These are phyloP conservation scores for Ceyx melanurus DNA, from an alignment of 2,113 vertebrate genomes.

Conservation along the genomic window DNA sequence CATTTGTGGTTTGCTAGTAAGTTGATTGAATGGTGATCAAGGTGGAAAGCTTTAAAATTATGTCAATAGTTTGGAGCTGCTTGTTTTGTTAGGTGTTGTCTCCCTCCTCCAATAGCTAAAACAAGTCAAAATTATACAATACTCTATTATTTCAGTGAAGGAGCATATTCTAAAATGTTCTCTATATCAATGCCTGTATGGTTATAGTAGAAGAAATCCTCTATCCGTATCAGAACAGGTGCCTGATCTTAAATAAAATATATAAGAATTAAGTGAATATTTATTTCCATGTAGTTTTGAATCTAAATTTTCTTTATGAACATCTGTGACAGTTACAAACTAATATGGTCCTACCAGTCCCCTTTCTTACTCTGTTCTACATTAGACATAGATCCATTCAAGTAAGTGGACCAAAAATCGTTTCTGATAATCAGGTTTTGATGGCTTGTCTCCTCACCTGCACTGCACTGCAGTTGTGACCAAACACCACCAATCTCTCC, in stretches of 20 bases:
- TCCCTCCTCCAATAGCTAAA: not conserved
- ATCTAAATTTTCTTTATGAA: not conserved
- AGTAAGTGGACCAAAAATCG: not conserved
- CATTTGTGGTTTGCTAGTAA: not conserved
- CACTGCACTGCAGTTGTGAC: not conserved
- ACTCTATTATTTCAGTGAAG: not conserved
- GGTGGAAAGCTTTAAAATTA: conserved; percentile 7
- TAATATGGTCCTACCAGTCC: not conserved
- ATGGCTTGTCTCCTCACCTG: not conserved
- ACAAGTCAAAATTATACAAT: not conserved
- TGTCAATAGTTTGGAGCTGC: not conserved
- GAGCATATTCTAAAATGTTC: not conserved
- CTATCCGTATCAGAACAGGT: not conserved
- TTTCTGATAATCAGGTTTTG: not conserved
- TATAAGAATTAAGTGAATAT: not conserved
- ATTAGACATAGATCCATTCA: not conserved
- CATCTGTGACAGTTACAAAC: not conserved
- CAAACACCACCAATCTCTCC: not conserved
- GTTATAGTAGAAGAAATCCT: not conserved
- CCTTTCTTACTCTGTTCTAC: not conserved
- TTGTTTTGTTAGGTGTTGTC: not conserved
- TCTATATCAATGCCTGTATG: not conserved
- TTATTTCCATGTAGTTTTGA: not conserved
- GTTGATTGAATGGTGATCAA: conserved; percentile 16
- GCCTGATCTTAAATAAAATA: not conserved